Percentiles rank a stretch among this genome's conserved stretches.
phyloP scores from a whole-genome alignment of 1,140 invertebrate species.

The Ctenoplectra terminalis region DNA sequence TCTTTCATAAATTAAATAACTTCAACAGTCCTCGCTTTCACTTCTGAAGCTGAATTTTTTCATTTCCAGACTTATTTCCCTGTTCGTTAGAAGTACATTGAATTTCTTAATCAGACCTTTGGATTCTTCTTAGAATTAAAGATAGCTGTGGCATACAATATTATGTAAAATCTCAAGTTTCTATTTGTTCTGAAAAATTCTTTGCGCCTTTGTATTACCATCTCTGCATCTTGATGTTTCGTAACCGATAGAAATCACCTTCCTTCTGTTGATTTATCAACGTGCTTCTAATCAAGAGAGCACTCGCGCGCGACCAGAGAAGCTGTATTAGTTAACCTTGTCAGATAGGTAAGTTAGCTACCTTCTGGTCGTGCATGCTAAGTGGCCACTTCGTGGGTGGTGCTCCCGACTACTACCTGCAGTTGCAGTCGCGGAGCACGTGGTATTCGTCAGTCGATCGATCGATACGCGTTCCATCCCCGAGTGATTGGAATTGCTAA shows the following conservation, averaged over 20 bases:
- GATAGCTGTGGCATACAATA: too few relatives aligned
- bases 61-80: too few relatives aligned
- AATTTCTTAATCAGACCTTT: too few relatives aligned
- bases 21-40: too few relatives aligned
- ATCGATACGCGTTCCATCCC: constrained; percentile 52
- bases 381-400: constrained; percentile 79
- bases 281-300: constrained; percentile 76
- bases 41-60: too few relatives aligned
- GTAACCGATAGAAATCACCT: neutral
- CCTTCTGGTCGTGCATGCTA: constrained; percentile 77
- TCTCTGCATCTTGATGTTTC: rapidly evolving
- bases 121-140: too few relatives aligned
- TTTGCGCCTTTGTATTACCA: too few relatives aligned
- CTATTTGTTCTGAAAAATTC: too few relatives aligned
- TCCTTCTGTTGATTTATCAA: constrained; percentile 67
- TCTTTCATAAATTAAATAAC: too few relatives aligned
- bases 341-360: constrained; percentile 76
- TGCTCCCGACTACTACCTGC: constrained; percentile 59
- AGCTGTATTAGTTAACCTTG: constrained; percentile 81
- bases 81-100: too few relatives aligned
- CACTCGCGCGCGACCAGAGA: constrained; percentile 60
- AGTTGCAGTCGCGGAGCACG: constrained; percentile 44
- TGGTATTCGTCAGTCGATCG: constrained; percentile 64
- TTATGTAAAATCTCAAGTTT: too few relatives aligned
- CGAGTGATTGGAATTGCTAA: constrained; percentile 55